Evolutionary conservation across 2,797 vertebrate genomes (phyloP).

Genomic region (Distichodus sexfasciatus): DNA sequence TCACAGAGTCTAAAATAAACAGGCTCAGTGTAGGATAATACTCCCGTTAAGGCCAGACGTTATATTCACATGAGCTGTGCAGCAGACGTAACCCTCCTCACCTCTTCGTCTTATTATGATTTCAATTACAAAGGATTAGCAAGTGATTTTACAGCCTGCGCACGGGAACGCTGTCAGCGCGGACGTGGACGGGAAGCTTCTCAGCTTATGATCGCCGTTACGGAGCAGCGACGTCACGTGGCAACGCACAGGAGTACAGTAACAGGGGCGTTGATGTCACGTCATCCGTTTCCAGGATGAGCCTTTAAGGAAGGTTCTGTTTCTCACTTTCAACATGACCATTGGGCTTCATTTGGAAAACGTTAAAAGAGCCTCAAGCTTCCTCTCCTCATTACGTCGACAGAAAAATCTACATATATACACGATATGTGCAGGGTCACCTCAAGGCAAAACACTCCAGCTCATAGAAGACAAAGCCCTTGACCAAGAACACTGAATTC

Average conservation of each 20-base stretch:
- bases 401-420: slow-evolving; percentile 9
- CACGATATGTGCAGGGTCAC: background rate
- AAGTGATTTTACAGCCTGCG: slow-evolving; percentile 7
- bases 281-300: background rate
- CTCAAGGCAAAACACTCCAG: slow-evolving; percentile 27
- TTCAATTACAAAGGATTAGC: slow-evolving; percentile 44
- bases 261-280: slow-evolving; percentile 1
- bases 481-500: slow-evolving; percentile 14
- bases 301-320: slow-evolving; percentile 10
- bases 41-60: slow-evolving; percentile 8
- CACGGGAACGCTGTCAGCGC: background rate
- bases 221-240: background rate
- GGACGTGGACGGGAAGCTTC: slow-evolving; percentile 5
- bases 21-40: background rate
- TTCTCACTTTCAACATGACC: slow-evolving; percentile 25
- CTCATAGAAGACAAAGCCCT: slow-evolving; percentile 24
- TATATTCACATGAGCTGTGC: background rate
- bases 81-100: slow-evolving; percentile 12
- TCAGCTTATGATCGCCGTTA: background rate
- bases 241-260: slow-evolving; percentile 4
- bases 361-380: slow-evolving; percentile 28
- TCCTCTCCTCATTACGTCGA: background rate
- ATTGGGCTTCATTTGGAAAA: slow-evolving; percentile 19
- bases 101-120: slow-evolving; percentile 36
- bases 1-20: slow-evolving; percentile 7